phyloP scores from a whole-genome alignment of 1,140 invertebrate species.

The Heliothis subflexa region DNA sequence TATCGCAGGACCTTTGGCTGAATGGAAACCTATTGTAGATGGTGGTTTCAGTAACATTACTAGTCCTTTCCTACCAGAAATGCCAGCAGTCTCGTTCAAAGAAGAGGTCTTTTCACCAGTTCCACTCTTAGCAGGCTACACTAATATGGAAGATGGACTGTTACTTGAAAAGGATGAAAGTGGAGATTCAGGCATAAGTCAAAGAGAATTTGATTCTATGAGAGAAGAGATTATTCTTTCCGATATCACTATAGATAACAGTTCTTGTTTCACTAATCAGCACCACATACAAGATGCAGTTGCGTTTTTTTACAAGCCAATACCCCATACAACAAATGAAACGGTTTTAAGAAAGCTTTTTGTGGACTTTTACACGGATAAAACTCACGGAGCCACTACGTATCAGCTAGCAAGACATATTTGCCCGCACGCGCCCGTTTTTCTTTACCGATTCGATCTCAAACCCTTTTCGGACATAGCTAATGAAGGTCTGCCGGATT shows the following conservation, averaged over 20 bases:
- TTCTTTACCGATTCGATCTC: constrained; percentile 92
- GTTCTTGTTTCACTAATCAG: constrained; percentile 89
- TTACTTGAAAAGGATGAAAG: constrained; percentile 86
- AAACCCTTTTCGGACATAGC: constrained; percentile 89
- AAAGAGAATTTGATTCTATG: constrained; percentile 87
- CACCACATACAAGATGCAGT: constrained; percentile 91
- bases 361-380: constrained; percentile 90
- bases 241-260: constrained; percentile 88
- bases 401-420: constrained; percentile 89
- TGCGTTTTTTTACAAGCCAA: constrained; percentile 90
- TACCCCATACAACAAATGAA: constrained; percentile 88
- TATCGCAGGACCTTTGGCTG: constrained; percentile 88
- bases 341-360: constrained; percentile 87
- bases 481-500: constrained; percentile 89
- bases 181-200: constrained; percentile 85
- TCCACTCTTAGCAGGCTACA: constrained; percentile 91
- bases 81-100: constrained; percentile 88
- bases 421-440: constrained; percentile 87
- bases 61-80: constrained; percentile 88
- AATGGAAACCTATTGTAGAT: constrained; percentile 93
- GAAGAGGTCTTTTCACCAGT: constrained; percentile 88
- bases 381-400: constrained; percentile 90
- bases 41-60: constrained; percentile 89
- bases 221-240: constrained; percentile 87
- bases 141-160: constrained; percentile 92